A percentile compares a stretch with the other conserved stretches of the same genome.
Conservation (phyloP, 2,797 vertebrate genomes). For the Hephaestus fuliginosus region DNA sequence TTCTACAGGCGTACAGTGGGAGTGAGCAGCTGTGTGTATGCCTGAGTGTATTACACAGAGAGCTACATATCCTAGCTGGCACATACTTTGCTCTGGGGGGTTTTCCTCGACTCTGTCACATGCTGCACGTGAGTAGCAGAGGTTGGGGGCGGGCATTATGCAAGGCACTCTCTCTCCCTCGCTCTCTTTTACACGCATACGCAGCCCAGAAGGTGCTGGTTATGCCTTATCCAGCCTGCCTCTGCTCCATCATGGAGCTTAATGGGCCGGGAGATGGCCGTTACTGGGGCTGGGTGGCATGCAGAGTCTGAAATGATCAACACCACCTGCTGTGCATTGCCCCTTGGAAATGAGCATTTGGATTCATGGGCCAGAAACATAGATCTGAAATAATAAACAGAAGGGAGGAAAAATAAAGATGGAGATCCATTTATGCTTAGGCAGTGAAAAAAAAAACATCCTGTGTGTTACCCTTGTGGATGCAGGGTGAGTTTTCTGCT, state of each 20-base stretch:
- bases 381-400: conserved; percentile 50
- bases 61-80: conserved; percentile 70
- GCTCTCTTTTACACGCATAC: conserved; percentile 49
- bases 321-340: conserved; percentile 57
- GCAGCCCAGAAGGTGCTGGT: conserved; percentile 61
- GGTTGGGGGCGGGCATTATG: conserved; percentile 67
- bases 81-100: conserved; percentile 66
- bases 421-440: background rate
- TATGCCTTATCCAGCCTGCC: conserved; percentile 43
- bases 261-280: conserved; percentile 58
- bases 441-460: background rate
- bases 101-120: conserved; percentile 79
- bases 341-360: conserved; percentile 33
- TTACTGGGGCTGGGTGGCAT: conserved; percentile 24
- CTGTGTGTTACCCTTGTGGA: background rate
- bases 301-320: conserved; percentile 47
- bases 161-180: conserved; percentile 53
- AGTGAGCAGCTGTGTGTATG: conserved; percentile 65
- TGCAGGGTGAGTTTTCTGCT: conserved; percentile 2
- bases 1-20: conserved; percentile 53
- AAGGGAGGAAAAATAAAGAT: background rate
- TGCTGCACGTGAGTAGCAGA: conserved; percentile 77
- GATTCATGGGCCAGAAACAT: conserved; percentile 4
- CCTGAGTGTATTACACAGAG: conserved; percentile 50
- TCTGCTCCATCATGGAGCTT: conserved; percentile 41